Evolutionary conservation across 2,797 vertebrate genomes (phyloP).

Genomic region (Glossophaga mutica): DNA sequence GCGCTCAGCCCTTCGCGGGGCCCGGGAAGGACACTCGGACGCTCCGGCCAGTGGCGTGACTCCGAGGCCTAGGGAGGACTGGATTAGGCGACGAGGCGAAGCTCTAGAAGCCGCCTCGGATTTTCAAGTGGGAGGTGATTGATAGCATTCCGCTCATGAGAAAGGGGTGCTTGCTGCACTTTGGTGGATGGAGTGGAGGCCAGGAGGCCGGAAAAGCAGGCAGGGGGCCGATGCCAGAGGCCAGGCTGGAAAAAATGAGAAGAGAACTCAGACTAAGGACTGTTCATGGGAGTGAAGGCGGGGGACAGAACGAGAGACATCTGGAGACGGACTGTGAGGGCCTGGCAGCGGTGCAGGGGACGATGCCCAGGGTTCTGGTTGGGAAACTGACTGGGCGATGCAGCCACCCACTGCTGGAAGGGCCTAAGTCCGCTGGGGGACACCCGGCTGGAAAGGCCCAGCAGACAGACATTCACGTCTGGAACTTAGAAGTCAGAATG

Average conservation of each 20-base stretch:
- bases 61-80: slow-evolving; percentile 88
- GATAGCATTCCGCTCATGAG: neutral
- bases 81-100: slow-evolving; percentile 93
- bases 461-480: neutral
- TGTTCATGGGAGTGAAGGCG: neutral
- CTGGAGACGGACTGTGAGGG: too few species aligned
- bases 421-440: neutral
- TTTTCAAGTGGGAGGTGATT: neutral
- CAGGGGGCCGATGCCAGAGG: fast-evolving
- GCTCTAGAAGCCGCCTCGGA: slow-evolving; percentile 70
- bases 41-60: slow-evolving; percentile 90
- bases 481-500: neutral
- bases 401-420: neutral
- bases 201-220: neutral
- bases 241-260: neutral
- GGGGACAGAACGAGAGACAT: neutral
- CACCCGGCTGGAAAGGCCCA: neutral
- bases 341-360: neutral
- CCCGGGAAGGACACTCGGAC: slow-evolving; percentile 90
- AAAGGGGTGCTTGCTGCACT: neutral
- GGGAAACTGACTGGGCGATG: neutral
- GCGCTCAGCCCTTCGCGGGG: slow-evolving; percentile 87
- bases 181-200: neutral
- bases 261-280: neutral
- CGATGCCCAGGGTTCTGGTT: neutral